Base-by-base conservation (phyloP, 2,797 vertebrate genomes). In the Anguilla megastoma region DNA sequence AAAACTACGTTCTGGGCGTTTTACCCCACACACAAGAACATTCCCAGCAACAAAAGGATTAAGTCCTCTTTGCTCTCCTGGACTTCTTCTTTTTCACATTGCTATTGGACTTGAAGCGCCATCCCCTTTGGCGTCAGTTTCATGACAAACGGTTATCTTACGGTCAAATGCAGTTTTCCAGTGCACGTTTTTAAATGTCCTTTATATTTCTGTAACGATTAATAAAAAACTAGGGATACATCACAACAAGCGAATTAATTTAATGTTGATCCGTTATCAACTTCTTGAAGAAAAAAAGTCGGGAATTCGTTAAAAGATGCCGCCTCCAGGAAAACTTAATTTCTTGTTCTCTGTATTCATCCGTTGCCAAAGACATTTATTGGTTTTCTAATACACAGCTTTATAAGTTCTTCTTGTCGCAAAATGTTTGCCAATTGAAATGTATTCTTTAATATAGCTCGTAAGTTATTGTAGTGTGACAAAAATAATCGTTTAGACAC, bases 51-150 rank as follows among this genome's bases (percentile, higher is more conserved):
- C 84, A 63, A 50, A 60, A 52, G 33, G 66, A 90, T 87, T 18
- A 74, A 88, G 60, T 84, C 87, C 86, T 24, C 50, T 69, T 80
- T 85, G 87, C 86, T 86, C 41, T 63, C 60, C 74, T 87, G 86
- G 69, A 48, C 76, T 71, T 69, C 82, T 66, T 63, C 7, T 18
- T 24, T 84, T 58, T 52, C 27, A 50, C 45, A 88, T 79, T 86
- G 56, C 79, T 88, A 48, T 52, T 48, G 85, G 87, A 71, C 16
- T 66, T 58, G 48, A 87, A 30, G 48, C 85, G 85, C 87, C 91
- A 86, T 91, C 82, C 56, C 88, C 56, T 88, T 41, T 71, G 58
- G 41, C 60, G 82, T 88, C 36, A 18, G 10, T n/a, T 50, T 82
- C 79, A 50, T 82, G 79, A 50, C 41, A 82, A 45, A 24, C 79